phyloP scores from a whole-genome alignment of 2,888 invertebrate genomes.

The Sericinus montela region DNA sequence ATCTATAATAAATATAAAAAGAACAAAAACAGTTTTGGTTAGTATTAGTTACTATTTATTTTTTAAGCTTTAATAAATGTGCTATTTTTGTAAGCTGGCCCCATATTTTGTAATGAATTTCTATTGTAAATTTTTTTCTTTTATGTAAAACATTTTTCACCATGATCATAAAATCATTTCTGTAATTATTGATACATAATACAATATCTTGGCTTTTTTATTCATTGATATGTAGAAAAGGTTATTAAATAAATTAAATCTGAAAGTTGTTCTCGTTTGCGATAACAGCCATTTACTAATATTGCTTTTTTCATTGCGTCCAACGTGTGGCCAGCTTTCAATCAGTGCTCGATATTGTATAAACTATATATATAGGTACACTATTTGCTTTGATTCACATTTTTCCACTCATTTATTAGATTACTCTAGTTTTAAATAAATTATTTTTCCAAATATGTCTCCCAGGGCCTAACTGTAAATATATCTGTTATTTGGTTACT shows the following conservation, averaged over 20 bases:
- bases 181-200: no score
- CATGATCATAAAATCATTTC: no score
- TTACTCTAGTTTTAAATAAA: conserved; percentile 52
- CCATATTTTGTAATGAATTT: conserved; percentile 1
- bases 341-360: conserved; percentile 1
- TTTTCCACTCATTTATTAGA: conserved; percentile 37
- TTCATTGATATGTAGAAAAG: no score
- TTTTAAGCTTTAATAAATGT: conserved; percentile 12
- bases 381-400: conserved; percentile 18
- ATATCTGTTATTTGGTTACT: conserved; percentile 43
- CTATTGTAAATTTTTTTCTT: neutral
- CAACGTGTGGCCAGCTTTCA: conserved; percentile 23
- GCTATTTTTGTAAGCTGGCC: conserved; percentile 14
- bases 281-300: neutral
- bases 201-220: no score
- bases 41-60: conserved; percentile 16
- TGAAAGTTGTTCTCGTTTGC: no score
- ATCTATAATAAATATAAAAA: conserved; percentile 2
- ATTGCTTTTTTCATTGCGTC: neutral
- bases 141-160: no score
- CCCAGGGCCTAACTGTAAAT: conserved; percentile 61
- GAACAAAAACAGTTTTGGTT: conserved; percentile 12
- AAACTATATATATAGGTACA: conserved; percentile 2
- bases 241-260: no score
- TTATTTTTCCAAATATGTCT: conserved; percentile 71